Base-by-base conservation (phyloP, 2,888 invertebrate species). In the Xanthia icteritia region DNA sequence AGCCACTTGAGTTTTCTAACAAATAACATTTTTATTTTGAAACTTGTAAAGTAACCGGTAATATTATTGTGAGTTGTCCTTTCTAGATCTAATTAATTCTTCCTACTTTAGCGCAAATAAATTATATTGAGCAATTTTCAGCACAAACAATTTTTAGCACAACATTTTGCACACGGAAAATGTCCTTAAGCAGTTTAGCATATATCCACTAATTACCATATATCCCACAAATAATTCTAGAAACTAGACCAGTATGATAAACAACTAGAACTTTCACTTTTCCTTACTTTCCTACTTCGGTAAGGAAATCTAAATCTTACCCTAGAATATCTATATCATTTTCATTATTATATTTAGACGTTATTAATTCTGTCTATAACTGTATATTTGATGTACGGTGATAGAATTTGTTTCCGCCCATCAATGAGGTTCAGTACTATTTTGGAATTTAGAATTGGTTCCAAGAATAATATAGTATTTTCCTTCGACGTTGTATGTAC, bases 191-290 rank as follows among this genome's bases (percentile, higher is more conserved):
- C 9, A n/a, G 0, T 17, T 51, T 39, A 54, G 6, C 42, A 54
- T 31, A 48, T 39, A 39, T 0, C 51, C 51, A 20, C 17, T 45
- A 42, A 1, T 39, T 42, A 48, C 5, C 15, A 48, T 17, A 20
- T 51, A 60, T 67, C 9, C 3, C 20, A 36, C 36, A 66, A 58
- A 67, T 74, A 74, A 56, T 73, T 54, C 31, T 58, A 69, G 42
- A 65, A 76, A 39, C 64, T 75, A 65, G 58, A 54, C n/a, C 58
- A 65, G 76, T 81, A 54, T 65, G 27, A 54, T 74, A 51, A 60
- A 61, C 31, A 65, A 76, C 48, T 39, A 17, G 23, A 27, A 42
- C 80, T 76, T 70, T 76, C 82, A 48, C 82, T 82, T 76, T 81
- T 82, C n/a, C 31, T 69, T 45, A 60, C 65, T 66, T 65, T 56